Evolutionary conservation across 2,797 vertebrate genomes (phyloP).

Genomic region (Mormyrops boulengeri): DNA sequence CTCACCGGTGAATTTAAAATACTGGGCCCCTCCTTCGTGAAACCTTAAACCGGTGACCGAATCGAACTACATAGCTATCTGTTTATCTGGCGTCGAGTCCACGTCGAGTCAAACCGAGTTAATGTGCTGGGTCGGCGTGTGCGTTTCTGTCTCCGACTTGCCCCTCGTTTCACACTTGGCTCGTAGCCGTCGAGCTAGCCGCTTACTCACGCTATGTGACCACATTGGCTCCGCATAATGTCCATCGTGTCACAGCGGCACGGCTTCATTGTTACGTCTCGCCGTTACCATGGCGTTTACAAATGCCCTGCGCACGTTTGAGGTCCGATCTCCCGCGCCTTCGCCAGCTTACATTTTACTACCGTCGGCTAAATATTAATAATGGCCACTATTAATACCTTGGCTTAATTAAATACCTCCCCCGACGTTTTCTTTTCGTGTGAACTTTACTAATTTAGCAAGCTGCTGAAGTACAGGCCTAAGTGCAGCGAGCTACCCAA

Average conservation of each 20-base stretch:
- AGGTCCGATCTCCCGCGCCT: neutral
- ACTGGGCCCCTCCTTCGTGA: slow-evolving; percentile 57
- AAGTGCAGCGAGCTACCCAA: neutral
- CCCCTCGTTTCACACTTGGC: neutral
- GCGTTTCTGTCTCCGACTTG: neutral
- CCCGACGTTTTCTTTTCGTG: neutral
- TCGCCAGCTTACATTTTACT: neutral
- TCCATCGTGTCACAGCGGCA: slow-evolving; percentile 34
- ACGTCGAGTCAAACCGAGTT: neutral
- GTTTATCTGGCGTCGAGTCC: neutral
- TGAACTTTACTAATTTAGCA: neutral
- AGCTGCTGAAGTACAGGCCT: neutral
- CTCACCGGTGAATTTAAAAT: slow-evolving; percentile 57
- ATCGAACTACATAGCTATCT: neutral
- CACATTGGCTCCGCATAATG: slow-evolving; percentile 2
- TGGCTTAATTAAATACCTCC: neutral
- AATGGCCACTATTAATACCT: neutral
- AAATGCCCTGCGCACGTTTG: neutral
- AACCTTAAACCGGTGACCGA: neutral
- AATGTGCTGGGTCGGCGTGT: neutral
- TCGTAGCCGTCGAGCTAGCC: neutral
- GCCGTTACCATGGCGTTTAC: slow-evolving; percentile 51
- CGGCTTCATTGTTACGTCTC: slow-evolving; percentile 45
- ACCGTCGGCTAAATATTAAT: neutral
- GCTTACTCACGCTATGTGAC: neutral